Evolutionary conservation across 2,797 vertebrate species (phyloP).

Genomic region (Glyptemys insculpta): DNA sequence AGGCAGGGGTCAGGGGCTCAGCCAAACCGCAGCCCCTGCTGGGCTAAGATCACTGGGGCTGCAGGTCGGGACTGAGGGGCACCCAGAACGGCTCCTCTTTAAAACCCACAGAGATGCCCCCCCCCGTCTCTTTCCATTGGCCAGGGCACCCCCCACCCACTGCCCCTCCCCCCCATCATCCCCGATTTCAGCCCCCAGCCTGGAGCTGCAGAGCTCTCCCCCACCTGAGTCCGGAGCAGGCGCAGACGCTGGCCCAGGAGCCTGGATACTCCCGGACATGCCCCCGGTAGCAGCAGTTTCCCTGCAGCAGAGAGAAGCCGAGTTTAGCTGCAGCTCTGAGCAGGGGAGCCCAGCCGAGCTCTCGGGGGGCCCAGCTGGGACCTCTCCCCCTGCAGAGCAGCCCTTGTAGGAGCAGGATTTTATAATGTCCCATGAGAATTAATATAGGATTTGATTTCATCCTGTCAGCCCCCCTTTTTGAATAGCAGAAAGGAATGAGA

Average conservation of each 20-base stretch:
- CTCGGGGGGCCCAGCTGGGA: not conserved
- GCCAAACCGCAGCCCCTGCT: not conserved
- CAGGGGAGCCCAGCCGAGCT: too few relatives aligned
- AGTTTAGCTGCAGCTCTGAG: not conserved
- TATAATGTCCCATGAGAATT: too few relatives aligned
- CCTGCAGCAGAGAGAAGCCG: constrained; percentile 73
- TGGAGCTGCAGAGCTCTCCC: accelerated
- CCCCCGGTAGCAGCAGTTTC: constrained; percentile 90
- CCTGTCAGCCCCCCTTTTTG: too few relatives aligned
- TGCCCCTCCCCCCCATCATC: not conserved
- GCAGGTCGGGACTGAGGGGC: not conserved
- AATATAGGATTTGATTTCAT: too few relatives aligned
- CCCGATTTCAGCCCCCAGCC: not conserved
- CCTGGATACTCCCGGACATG: constrained; percentile 70
- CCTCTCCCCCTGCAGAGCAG: not conserved
- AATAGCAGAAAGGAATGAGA: too few relatives aligned
- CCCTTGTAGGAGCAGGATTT: not conserved
- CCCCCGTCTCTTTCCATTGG: not conserved
- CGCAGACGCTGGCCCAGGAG: constrained; percentile 88
- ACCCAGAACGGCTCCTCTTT: not conserved
- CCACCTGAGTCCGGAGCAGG: constrained; percentile 90
- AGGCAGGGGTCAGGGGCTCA: too few relatives aligned
- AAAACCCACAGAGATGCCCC: not conserved
- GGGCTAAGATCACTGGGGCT: not conserved
- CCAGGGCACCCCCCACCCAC: not conserved